Base-by-base conservation (phyloP, 2,888 invertebrate genomes). In the Drosophila silvestris region DNA sequence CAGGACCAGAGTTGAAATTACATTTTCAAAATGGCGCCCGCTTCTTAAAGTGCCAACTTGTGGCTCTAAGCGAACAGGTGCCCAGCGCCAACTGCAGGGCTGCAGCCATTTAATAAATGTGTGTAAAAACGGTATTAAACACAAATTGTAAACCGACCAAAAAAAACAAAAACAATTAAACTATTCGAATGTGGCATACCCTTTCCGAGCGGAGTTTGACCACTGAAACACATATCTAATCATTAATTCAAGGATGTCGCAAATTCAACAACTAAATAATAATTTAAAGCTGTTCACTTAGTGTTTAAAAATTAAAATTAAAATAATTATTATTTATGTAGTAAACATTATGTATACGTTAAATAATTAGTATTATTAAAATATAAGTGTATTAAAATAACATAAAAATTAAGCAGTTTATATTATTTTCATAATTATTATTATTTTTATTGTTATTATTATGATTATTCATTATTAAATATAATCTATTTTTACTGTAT, bases 41-140 rank as follows among this genome's bases (percentile, higher is more conserved):
- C 70, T 80, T 84, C 88, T 92, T 92, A 92, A 92, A 92, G 92
- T 85, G 91, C 89, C 89, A 90, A 92, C 83, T 91, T 90, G 91
- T 90, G 91, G 92, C 92, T 92, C 85, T 87, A 77, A 66, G 32
- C 74, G 77, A 91, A 82, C 91, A 92, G 92, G 92, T 81, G 79
- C 74, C 19, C 92, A 92, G 92, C 71, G 64, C 22, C 39, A 30
- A 37, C 47, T 26, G 60, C 16, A 52, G 6, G 37, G 19, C n/a
- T 39, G 70, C 10, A 10, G 16, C 64, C 26, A 9, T 50, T 41
- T 65, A 41, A 47, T 28, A 57, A 61, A 28, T 26, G 41, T 47
- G 22, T 26, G 35, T 37, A 53, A 53, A 41, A 28, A 63, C 14
- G 5, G 33, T 22, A 30, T 30, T 52, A 47, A 47, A 52, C 32